Conservation (phyloP, 2,888 invertebrate species). For the Mactromeris polynyma region DNA sequence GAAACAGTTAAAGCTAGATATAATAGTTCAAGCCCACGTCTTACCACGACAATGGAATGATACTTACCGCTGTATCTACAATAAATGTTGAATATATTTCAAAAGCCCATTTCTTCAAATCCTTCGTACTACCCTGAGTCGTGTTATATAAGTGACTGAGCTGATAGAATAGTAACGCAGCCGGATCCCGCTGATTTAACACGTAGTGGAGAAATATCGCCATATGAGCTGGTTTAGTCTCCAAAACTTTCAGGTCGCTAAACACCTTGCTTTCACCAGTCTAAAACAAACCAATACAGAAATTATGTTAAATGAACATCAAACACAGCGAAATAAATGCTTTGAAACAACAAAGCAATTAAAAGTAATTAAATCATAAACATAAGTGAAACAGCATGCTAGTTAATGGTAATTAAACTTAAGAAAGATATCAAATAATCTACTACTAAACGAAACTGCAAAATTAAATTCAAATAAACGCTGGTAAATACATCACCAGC, state of each 20-base stretch:
- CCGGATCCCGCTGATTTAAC: conserved; percentile 94
- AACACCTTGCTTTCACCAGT: conserved; percentile 90
- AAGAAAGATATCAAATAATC: neutral
- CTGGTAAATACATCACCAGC: neutral
- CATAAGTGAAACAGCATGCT: conserved; percentile 3
- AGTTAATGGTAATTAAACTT: conserved; percentile 1
- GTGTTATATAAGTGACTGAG: conserved; percentile 95
- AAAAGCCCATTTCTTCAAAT: conserved; percentile 99
- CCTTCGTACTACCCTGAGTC: conserved; percentile 92
- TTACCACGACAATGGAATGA: no score
- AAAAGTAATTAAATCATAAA: conserved; percentile 11
- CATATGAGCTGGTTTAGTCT: conserved; percentile 95
- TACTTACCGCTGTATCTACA: conserved; percentile 82
- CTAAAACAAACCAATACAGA: conserved; percentile 66
- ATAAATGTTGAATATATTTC: conserved; percentile 98
- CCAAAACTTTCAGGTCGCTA: conserved; percentile 93
- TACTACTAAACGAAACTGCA: neutral
- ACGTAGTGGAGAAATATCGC: conserved; percentile 97
- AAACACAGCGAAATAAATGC: neutral
- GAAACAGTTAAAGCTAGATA: no score
- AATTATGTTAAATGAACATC: neutral
- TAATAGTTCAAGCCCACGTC: no score
- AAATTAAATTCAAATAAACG: neutral
- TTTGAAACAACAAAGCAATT: conserved; percentile 10
- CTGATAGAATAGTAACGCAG: conserved; percentile 93